A percentile compares a stretch with the other conserved stretches of the same genome.
These are phyloP conservation scores for Onychostoma macrolepis DNA, from an alignment of 2,113 vertebrate species.

Conservation along the genomic window DNA sequence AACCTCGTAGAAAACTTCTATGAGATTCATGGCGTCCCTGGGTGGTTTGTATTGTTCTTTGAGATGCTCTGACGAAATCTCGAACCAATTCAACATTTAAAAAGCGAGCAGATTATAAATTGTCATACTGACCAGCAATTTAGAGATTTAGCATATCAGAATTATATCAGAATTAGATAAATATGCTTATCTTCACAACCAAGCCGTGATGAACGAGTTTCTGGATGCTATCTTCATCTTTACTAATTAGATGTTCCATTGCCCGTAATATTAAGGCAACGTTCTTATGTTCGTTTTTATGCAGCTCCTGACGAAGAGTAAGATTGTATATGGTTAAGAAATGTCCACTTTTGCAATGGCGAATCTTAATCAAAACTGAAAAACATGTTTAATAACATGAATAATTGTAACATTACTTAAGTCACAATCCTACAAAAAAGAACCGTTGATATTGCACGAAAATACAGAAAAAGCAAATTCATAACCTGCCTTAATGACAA, in stretches of 20 bases:
- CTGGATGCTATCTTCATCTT: slow-evolving; percentile 61
- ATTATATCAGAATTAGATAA: not conserved
- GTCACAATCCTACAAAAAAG: not conserved
- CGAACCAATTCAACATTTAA: slow-evolving; percentile 83
- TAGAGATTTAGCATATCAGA: not conserved
- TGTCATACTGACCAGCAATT: not conserved
- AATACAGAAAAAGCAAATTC: not conserved
- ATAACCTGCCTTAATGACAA: slow-evolving; percentile 58
- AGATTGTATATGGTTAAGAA: not conserved
- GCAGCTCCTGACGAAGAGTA: slow-evolving; percentile 74
- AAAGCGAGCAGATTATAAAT: not conserved
- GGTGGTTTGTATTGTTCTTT: slow-evolving; percentile 46
- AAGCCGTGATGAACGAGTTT: slow-evolving; percentile 78
- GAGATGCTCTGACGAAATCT: slow-evolving; percentile 69
- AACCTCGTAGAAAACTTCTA: slow-evolving; percentile 79
- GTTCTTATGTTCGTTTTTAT: slow-evolving; percentile 75
- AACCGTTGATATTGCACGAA: not conserved
- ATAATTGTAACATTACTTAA: too few relatives aligned
- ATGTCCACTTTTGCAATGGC: not conserved
- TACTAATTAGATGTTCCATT: slow-evolving; percentile 72
- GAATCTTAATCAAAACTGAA: not conserved
- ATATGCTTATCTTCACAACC: slow-evolving; percentile 82
- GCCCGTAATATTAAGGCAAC: slow-evolving; percentile 79
- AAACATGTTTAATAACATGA: not conserved
- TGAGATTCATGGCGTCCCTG: slow-evolving; percentile 56